These are phyloP conservation scores for Vesta saturnalis DNA, from an alignment of 2,888 invertebrate genomes.

Conservation along the genomic window DNA sequence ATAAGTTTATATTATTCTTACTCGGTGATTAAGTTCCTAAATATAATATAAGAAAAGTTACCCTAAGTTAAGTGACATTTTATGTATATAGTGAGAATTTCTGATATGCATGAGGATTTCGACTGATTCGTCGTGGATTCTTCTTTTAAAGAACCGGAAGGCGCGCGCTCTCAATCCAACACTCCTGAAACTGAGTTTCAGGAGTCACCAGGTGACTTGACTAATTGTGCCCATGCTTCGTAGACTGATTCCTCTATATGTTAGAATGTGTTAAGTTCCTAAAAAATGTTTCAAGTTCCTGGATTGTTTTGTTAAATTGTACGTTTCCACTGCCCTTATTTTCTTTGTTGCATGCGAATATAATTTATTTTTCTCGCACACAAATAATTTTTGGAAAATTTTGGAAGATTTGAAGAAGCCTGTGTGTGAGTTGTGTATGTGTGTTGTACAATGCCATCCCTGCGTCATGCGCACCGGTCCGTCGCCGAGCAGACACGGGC, in stretches of 20 bases:
- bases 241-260: constrained; percentile 38
- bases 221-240: constrained; percentile 49
- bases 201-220: constrained; percentile 59
- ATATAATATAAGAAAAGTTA: constrained; percentile 16
- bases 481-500: constrained; percentile 54
- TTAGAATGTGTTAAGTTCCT: constrained; percentile 36
- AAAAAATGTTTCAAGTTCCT: constrained; percentile 12
- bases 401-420: constrained; percentile 31
- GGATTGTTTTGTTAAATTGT: constrained; percentile 11
- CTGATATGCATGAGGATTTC: constrained; percentile 48
- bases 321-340: constrained; percentile 6
- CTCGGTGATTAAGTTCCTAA: constrained; percentile 27
- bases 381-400: too few relatives aligned
- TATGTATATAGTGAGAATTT: constrained; percentile 14
- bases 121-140: constrained; percentile 58
- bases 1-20: not conserved
- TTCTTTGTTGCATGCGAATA: constrained; percentile 13
- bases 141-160: constrained; percentile 53
- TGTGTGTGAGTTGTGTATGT: constrained; percentile 34
- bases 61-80: constrained; percentile 15
- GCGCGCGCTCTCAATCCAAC: constrained; percentile 55
- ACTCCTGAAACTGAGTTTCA: constrained; percentile 53
- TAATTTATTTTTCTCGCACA: constrained; percentile 7
- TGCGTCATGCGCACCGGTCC: constrained; percentile 60
- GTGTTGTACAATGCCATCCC: constrained; percentile 50